Percentiles rank a stretch among this genome's conserved stretches.
Evolutionary conservation across 2,888 invertebrate species (phyloP).

Genomic region (Ariolimax columbianus): DNA sequence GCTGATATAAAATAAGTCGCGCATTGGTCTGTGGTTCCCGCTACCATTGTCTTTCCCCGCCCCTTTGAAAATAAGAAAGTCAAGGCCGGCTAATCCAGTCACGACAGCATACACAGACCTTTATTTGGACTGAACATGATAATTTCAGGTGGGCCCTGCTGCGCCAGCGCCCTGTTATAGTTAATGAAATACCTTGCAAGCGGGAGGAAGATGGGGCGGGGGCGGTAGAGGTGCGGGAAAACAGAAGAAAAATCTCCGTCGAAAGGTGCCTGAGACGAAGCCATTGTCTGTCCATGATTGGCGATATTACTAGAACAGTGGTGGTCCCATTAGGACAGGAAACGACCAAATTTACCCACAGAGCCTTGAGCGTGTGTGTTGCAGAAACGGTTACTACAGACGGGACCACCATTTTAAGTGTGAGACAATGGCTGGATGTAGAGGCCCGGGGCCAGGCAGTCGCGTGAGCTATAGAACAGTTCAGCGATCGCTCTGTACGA

Average conservation of each 20-base stretch:
- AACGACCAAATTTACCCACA: conserved; percentile 50
- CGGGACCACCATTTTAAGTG: conserved; percentile 20
- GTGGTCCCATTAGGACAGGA: conserved; percentile 46
- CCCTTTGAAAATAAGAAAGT: too few relatives aligned
- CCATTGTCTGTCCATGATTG: conserved; percentile 15
- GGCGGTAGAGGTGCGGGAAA: too few relatives aligned
- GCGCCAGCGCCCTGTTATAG: not conserved
- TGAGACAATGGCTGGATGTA: conserved; percentile 28
- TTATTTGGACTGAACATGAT: not conserved
- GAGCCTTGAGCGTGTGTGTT: conserved; percentile 37
- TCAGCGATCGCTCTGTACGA: not conserved
- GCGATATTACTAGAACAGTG: conserved; percentile 38
- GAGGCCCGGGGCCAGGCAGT: conserved; percentile 21
- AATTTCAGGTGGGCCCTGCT: not conserved
- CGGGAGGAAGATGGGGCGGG: too few relatives aligned
- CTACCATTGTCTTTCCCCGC: too few relatives aligned
- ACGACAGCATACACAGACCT: not conserved
- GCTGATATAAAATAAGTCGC: too few relatives aligned
- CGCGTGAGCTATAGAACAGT: conserved; percentile 10
- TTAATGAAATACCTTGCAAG: too few relatives aligned
- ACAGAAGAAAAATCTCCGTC: not conserved
- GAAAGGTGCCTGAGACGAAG: not conserved
- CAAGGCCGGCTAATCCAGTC: too few relatives aligned
- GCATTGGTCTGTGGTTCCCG: too few relatives aligned
- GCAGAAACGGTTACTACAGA: conserved; percentile 42